Base-by-base conservation (phyloP, 2,113 vertebrate species). In the Numida meleagris region DNA sequence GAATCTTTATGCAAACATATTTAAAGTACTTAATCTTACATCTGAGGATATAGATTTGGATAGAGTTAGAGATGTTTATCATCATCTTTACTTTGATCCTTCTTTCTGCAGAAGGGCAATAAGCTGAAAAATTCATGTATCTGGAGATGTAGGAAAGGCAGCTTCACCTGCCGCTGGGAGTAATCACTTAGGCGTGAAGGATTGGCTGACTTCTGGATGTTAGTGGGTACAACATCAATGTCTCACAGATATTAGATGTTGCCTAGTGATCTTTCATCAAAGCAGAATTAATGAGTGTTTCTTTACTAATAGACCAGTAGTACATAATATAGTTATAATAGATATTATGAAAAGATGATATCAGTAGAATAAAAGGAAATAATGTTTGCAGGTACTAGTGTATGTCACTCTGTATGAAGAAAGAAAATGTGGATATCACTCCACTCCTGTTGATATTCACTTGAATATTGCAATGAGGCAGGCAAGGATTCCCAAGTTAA, bases 41-140 rank as follows among this genome's bases (percentile, higher is more conserved):
- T 88, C 55, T 93, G 82, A 94, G 71, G 25, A 27, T 57, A 62
- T 45, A 55, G 34, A 71, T 88, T 34, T 6, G 19, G 57, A 78
- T 38, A 43, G 62, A 67, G n/a, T 87, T 85, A 84, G 57, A 81
- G 40, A 66, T 82, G 89, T 94, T 94, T 95, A 86, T 77, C 68
- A 34, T 38, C 9, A 14, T 74, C 40, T 89, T 77, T 51, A 19
- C 65, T 88, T 81, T 87, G 75, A 92, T 94, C 38, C 21, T 24
- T 29, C 70, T 81, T 84, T 25, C 65, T 83, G 59, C 27, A 74
- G 46, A 74, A 79, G 59, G 76, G 58, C 40, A 70, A 4, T 55
- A 76, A 87, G 34, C 45, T 88, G 42, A 88, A 91, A 88, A 91
- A 93, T 51, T 84, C 5, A 27, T 55, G 38, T 11, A 34, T 67